These are phyloP conservation scores for Aeoliscus strigatus DNA, from an alignment of 2,797 vertebrate species.

Conservation along the genomic window DNA sequence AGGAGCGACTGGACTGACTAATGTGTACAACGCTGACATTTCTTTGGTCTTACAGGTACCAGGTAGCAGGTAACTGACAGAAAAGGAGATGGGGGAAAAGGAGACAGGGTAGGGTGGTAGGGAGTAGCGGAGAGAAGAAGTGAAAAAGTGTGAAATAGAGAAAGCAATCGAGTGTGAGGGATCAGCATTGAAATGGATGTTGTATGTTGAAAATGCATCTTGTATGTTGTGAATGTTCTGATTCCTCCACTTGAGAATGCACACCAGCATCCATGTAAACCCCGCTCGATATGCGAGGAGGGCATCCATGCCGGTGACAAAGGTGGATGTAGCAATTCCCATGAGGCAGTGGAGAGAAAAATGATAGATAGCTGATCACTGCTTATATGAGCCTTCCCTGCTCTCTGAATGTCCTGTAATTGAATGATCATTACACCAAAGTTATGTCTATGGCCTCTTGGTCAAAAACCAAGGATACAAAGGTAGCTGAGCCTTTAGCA, in stretches of 20 bases:
- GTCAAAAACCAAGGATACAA: no score
- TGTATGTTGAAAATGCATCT: slow-evolving; percentile 22
- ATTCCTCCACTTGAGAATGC: slow-evolving; percentile 8
- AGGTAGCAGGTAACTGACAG: no score
- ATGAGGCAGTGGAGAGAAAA: slow-evolving; percentile 26
- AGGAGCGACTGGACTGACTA: no score
- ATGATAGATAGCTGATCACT: slow-evolving; percentile 44
- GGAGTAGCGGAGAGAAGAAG: no score
- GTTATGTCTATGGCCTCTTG: slow-evolving; percentile 46
- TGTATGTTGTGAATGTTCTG: slow-evolving; percentile 21
- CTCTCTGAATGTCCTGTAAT: slow-evolving; percentile 59
- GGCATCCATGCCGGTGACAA: slow-evolving; percentile 33
- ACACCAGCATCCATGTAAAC: slow-evolving; percentile 20
- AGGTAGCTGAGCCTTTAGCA: slow-evolving; percentile 65
- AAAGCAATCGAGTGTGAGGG: slow-evolving; percentile 31
- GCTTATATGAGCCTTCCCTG: slow-evolving; percentile 40
- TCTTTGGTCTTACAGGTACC: no score
- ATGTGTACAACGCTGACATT: no score
- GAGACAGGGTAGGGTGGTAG: no score
- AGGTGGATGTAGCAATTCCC: slow-evolving; percentile 42
- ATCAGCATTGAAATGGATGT: background rate
- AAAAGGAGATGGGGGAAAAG: no score
- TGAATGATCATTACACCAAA: slow-evolving; percentile 66
- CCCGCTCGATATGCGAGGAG: slow-evolving; percentile 15
- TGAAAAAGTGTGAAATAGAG: slow-evolving; percentile 32